Conservation (phyloP, 1,140 invertebrate species). For the Drosophila tsacasi region DNA sequence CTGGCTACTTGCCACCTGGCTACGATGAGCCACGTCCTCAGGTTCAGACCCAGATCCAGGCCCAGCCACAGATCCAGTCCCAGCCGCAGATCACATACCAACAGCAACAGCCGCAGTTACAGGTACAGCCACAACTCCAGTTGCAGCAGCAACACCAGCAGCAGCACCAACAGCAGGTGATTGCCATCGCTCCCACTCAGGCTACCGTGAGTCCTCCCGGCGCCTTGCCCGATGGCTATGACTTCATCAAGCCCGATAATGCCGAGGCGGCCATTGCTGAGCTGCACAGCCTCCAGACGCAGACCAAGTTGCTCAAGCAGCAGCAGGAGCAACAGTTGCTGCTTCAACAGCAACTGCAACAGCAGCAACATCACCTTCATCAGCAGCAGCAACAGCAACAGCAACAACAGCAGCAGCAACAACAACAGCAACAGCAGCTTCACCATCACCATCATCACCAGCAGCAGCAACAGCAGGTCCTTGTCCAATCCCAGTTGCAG, state of each 20-base stretch:
- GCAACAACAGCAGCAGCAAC: conserved; percentile 22
- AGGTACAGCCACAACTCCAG: background rate
- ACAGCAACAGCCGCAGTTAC: background rate
- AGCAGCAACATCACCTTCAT: conserved; percentile 26
- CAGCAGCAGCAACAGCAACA: conserved; percentile 56
- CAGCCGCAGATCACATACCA: conserved; percentile 35
- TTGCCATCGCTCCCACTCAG: conserved; percentile 17
- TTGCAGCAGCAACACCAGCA: conserved; percentile 12
- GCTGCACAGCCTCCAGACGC: conserved; percentile 71
- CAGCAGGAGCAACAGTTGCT: conserved; percentile 53
- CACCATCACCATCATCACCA: conserved; percentile 26
- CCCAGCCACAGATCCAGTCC: conserved; percentile 24
- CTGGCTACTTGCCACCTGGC: conserved; percentile 65
- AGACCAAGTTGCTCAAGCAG: conserved; percentile 66
- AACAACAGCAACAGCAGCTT: conserved; percentile 24
- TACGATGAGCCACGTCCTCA: conserved; percentile 53
- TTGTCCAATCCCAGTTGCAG: conserved; percentile 45
- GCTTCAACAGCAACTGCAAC: conserved; percentile 26
- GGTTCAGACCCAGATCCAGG: conserved; percentile 28
- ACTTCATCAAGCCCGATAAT: conserved; percentile 72
- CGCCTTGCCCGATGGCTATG: conserved; percentile 70
- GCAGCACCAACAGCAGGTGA: conserved; percentile 35
- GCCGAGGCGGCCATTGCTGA: conserved; percentile 76
- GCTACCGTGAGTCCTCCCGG: conserved; percentile 41
- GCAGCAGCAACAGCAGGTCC: conserved; percentile 35